phyloP scores from a whole-genome alignment of 1,140 invertebrate genomes.

The Drosophila leontia region DNA sequence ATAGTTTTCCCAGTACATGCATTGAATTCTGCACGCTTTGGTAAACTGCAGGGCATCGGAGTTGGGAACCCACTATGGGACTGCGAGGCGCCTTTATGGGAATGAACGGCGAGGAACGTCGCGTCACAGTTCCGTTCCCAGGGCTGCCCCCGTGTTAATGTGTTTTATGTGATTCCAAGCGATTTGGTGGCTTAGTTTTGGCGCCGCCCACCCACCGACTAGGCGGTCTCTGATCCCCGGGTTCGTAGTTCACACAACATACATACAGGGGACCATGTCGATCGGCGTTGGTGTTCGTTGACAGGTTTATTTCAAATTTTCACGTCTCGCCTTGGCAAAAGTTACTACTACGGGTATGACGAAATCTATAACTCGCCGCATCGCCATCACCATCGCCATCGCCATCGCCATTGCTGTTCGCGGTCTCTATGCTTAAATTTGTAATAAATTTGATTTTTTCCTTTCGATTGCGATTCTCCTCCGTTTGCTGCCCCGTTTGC shows the following conservation, averaged over 20 bases:
- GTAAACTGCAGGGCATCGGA: conserved; percentile 62
- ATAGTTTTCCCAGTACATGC: conserved; percentile 24
- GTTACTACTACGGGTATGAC: conserved; percentile 62
- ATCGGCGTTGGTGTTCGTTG: conserved; percentile 77
- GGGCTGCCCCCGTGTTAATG: conserved; percentile 72
- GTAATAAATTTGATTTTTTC: conserved; percentile 84
- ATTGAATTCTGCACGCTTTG: conserved; percentile 67
- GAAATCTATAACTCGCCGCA: conserved; percentile 83
- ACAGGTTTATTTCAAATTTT: conserved; percentile 83
- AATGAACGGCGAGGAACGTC: conserved; percentile 20
- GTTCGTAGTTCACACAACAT: conserved; percentile 79
- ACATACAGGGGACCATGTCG: conserved; percentile 16
- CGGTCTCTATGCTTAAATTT: conserved; percentile 81
- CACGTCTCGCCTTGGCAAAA: conserved; percentile 42
- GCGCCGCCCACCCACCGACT: conserved; percentile 74
- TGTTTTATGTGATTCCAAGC: conserved; percentile 75
- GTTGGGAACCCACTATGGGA: conserved; percentile 41
- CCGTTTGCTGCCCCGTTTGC: conserved; percentile 51
- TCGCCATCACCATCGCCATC: conserved; percentile 44
- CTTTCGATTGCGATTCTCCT: conserved; percentile 75
- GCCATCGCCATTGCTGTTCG: conserved; percentile 33
- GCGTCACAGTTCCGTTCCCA: conserved; percentile 72
- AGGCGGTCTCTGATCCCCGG: conserved; percentile 58
- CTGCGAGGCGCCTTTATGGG: conserved; percentile 51
- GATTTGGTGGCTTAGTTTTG: conserved; percentile 78